A percentile compares a stretch with the other conserved stretches of the same genome.
Evolutionary conservation across 2,888 invertebrate species (phyloP).

Genomic region (Lycocerus yunnanus): DNA sequence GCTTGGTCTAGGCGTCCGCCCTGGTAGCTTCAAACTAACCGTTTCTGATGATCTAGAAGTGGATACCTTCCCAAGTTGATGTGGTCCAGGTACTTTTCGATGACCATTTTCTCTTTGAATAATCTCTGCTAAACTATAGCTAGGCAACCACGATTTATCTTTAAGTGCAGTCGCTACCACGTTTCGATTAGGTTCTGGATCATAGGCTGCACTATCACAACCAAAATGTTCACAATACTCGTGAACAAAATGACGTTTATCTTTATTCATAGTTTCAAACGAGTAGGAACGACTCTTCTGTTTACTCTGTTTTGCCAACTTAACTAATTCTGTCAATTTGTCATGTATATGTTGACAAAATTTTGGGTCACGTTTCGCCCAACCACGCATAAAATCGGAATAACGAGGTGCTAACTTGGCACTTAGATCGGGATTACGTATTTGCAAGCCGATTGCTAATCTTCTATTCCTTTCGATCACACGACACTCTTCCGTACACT

Average conservation of each 20-base stretch:
- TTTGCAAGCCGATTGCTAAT: constrained; percentile 88
- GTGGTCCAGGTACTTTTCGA: constrained; percentile 78
- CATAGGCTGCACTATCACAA: constrained; percentile 91
- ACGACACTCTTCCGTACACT: constrained; percentile 93
- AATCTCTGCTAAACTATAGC: constrained; percentile 81
- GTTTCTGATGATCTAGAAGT: constrained; percentile 42
- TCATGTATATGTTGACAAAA: constrained; percentile 86
- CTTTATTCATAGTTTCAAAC: constrained; percentile 92
- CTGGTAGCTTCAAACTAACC: constrained; percentile 44
- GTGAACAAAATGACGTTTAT: constrained; percentile 90
- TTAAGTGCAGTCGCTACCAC: constrained; percentile 84
- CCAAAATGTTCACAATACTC: constrained; percentile 96
- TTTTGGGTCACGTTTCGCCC: constrained; percentile 78
- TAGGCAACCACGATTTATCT: constrained; percentile 84
- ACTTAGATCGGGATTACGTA: constrained; percentile 85
- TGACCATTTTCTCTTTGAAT: constrained; percentile 79
- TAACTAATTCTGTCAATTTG: constrained; percentile 81
- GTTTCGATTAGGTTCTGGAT: constrained; percentile 93
- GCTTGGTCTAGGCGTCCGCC: constrained; percentile 35
- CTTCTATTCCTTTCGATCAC: constrained; percentile 85
- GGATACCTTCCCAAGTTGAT: constrained; percentile 48
- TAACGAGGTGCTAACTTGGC: constrained; percentile 84
- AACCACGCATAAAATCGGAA: constrained; percentile 81
- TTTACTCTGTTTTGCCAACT: constrained; percentile 80
- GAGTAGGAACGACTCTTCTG: constrained; percentile 66